Evolutionary conservation across 2,113 vertebrate species (phyloP), one percentile per base, ranked within the genome.

Genomic region (Thunnus maccoyii): DNA sequence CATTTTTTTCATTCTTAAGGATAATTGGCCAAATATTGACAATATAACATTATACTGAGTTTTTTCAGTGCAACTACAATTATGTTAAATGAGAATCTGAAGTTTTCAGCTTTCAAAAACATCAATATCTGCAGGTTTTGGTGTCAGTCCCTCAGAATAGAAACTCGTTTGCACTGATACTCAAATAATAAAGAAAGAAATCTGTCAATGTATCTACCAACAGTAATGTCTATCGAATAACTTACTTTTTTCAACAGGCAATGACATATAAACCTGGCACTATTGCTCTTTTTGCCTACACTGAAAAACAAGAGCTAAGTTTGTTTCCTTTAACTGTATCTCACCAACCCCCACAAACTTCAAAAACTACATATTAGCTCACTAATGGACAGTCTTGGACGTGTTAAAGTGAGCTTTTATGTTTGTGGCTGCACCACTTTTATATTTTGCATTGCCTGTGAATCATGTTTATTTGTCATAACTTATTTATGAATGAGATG

Each of bases 381-480:
- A 86, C 66, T 87, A 88, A 71, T 71, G 81, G 78, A 76, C 66
- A 78, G 64, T 64, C 73, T 44, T 61, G 52, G 56, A 54, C n/a
- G 75, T 8, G 50, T 80, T 86, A 50, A 72, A 86, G 66, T 63
- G 60, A 89, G 65, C 78, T 85, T 89, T 88, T 65, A 85, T 82
- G 15, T 83, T 27, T 68, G 70, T 61, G 52, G 27, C 65, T 82
- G 60, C 30, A 67, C 9, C 9, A 11, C 46, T 80, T 73, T 83
- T 70, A 78, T 67, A 66, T 69, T 89, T 90, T 76, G 70, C 85
- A 66, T 32, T 56, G 79, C 57, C 72, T 48, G 25, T 54, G 55
- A 83, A 69, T 86, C 77, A 54, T 91, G 81, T 93, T 94, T 90
- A 93, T 89, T 92, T 88, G 83, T 84, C 50, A 84, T 94, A 62